Evolutionary conservation across 2,888 invertebrate species (phyloP).

Genomic region (Eurytoma adleriae): DNA sequence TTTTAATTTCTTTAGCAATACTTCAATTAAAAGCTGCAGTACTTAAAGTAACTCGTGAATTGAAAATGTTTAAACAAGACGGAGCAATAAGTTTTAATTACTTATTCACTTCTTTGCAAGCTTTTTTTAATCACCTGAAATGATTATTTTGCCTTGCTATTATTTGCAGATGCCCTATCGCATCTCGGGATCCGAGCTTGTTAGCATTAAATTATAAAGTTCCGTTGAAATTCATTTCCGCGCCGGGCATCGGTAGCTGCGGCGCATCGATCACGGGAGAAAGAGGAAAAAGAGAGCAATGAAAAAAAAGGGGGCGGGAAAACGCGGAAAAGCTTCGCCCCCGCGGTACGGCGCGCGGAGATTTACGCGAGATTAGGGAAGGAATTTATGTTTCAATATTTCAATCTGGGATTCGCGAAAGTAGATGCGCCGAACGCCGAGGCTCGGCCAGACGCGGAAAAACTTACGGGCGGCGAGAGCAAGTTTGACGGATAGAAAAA

Average conservation of each 20-base stretch:
- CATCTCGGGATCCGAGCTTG: constrained; percentile 12
- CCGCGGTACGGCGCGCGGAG: not conserved
- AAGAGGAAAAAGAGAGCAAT: not conserved
- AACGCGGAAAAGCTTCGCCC: constrained; percentile 35
- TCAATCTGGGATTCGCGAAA: constrained; percentile 49
- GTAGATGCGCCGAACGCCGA: constrained; percentile 39
- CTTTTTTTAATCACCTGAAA: not conserved
- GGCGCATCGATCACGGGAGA: constrained; percentile 32
- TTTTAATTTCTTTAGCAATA: no score
- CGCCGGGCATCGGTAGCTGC: not conserved
- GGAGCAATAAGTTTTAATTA: no score
- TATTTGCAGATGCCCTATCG: not conserved
- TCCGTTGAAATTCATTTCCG: constrained; percentile 41
- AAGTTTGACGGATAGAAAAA: constrained; percentile 37
- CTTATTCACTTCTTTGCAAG: not conserved
- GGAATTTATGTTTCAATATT: constrained; percentile 55
- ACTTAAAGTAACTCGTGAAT: no score
- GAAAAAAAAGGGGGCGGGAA: constrained; percentile 11
- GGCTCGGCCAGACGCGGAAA: constrained; percentile 29
- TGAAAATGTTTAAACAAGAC: no score
- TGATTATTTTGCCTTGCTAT: not conserved
- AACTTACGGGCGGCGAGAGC: constrained; percentile 14
- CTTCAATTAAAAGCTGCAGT: no score
- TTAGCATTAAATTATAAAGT: constrained; percentile 34
- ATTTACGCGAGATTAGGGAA: constrained; percentile 53